Percentiles rank a stretch among this genome's conserved stretches.
phyloP scores from a whole-genome alignment of 2,888 invertebrate species.

The Electrophaes corylata region DNA sequence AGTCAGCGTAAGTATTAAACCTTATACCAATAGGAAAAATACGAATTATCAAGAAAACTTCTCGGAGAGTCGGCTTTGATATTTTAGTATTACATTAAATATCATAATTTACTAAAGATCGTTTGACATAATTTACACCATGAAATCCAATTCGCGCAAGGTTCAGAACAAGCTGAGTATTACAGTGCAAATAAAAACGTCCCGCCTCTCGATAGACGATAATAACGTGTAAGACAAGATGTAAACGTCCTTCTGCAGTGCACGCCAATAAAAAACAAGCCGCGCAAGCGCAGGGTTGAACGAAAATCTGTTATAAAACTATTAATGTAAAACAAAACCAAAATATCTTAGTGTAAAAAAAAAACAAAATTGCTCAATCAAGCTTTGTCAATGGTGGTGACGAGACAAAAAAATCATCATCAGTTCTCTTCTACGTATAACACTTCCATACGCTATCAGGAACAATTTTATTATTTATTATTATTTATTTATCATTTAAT shows the following conservation, averaged over 20 bases:
- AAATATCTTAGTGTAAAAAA: too few species aligned
- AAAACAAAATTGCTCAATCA: too few species aligned
- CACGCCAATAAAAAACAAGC: constrained; percentile 17
- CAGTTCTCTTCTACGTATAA: too few species aligned
- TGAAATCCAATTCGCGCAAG: not conserved
- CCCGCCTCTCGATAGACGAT: constrained; percentile 18
- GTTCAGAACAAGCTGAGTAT: constrained; percentile 4
- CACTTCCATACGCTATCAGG: too few species aligned
- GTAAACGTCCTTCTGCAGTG: constrained; percentile 23
- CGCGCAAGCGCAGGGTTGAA: constrained; percentile 7
- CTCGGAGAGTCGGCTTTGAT: not conserved
- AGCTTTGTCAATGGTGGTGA: too few species aligned
- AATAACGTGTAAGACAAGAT: constrained; percentile 28
- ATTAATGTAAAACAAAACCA: not conserved
- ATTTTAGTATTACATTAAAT: constrained; percentile 7
- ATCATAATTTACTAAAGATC: constrained; percentile 9
- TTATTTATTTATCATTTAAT: too few species aligned
- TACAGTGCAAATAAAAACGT: constrained; percentile 20
- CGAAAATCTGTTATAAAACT: not conserved
- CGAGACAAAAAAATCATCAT: too few species aligned
- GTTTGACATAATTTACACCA: not conserved
- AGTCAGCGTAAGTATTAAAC: not conserved
- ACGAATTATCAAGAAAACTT: constrained; percentile 3
- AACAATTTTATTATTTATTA: too few species aligned
- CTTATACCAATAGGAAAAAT: not conserved